phyloP scores from a whole-genome alignment of 1,140 invertebrate genomes.

The Drosophila eugracilis region DNA sequence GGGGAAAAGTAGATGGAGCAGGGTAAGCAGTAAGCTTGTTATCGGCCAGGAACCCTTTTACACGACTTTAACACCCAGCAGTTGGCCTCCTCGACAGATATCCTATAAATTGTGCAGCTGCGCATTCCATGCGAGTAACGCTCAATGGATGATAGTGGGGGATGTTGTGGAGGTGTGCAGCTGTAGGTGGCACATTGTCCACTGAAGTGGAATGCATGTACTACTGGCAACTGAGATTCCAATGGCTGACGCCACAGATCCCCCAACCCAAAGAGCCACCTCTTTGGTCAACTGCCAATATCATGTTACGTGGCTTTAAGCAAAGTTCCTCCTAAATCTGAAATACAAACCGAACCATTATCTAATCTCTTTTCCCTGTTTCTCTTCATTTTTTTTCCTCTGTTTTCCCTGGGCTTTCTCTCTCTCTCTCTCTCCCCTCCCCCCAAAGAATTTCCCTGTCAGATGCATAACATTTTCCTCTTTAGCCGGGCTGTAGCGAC shows the following conservation, averaged over 20 bases:
- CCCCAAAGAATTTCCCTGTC: conserved; percentile 28
- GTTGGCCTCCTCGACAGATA: conserved; percentile 42
- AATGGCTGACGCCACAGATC: neutral
- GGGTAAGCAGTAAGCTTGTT: conserved; percentile 56
- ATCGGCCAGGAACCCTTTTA: conserved; percentile 23
- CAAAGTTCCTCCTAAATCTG: conserved; percentile 42
- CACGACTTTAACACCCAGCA: conserved; percentile 16
- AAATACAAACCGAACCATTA: conserved; percentile 42
- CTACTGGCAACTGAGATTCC: conserved; percentile 51
- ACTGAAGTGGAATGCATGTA: conserved; percentile 63
- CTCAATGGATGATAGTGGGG: conserved; percentile 37
- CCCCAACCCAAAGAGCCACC: conserved; percentile 13
- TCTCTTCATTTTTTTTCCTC: neutral
- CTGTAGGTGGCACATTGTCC: conserved; percentile 53
- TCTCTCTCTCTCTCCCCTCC: neutral
- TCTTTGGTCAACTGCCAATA: conserved; percentile 67
- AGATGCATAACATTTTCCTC: conserved; percentile 32
- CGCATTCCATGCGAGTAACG: conserved; percentile 71
- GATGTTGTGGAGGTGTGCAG: conserved; percentile 1
- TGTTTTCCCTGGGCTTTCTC: neutral
- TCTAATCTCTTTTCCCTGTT: conserved; percentile 35
- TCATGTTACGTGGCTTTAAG: conserved; percentile 60
- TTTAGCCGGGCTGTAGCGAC: conserved; percentile 9
- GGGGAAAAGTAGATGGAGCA: neutral
- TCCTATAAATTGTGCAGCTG: conserved; percentile 76